Conservation (phyloP, 2,888 invertebrate genomes). For the Mimachlamys varia region DNA sequence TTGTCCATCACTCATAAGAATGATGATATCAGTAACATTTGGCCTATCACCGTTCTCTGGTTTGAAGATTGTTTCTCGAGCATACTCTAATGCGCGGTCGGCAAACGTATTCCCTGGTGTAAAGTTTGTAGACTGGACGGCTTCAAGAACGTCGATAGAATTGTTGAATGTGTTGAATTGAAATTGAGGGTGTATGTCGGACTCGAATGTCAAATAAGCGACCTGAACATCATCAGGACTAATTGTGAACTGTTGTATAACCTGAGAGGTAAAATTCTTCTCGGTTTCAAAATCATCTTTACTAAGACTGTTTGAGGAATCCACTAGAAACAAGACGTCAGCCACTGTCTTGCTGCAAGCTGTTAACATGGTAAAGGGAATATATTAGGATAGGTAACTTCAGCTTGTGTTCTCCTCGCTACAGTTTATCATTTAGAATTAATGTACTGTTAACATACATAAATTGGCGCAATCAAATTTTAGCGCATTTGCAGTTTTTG, state of each 20-base stretch:
- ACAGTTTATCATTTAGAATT: too few species aligned
- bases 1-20: slow-evolving; percentile 6
- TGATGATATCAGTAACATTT: not conserved
- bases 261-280: not conserved
- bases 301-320: not conserved
- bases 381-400: too few species aligned
- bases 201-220: not conserved
- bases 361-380: not conserved
- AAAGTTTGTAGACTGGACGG: not conserved
- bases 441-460: too few species aligned
- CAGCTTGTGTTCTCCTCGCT: too few species aligned
- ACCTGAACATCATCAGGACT: not conserved
- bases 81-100: not conserved
- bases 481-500: too few species aligned
- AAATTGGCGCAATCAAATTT: too few species aligned
- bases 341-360: not conserved
- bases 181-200: not conserved
- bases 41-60: not conserved
- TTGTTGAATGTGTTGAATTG: not conserved
- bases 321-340: not conserved
- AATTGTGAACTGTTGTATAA: not conserved
- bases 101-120: not conserved
- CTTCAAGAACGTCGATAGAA: not conserved
- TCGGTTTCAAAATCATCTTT: not conserved
- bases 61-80: not conserved